A percentile compares a stretch with the other conserved stretches of the same genome.
Conservation (phyloP, 2,113 vertebrate genomes). For the Carassius gibelio region DNA sequence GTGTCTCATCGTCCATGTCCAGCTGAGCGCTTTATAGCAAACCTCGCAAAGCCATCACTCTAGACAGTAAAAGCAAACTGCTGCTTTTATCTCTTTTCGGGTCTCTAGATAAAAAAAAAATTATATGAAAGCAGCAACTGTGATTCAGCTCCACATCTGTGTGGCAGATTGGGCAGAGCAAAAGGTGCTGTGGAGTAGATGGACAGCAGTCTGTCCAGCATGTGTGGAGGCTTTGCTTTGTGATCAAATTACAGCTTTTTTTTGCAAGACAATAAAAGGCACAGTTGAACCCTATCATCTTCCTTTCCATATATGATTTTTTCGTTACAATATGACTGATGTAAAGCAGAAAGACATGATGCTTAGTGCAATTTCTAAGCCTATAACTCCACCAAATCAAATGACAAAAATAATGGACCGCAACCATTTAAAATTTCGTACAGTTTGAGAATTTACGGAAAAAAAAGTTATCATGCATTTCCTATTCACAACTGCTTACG, state of each 20-base stretch:
- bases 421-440: background rate
- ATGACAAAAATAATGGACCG: background rate
- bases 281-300: background rate
- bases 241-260: slow-evolving; percentile 24
- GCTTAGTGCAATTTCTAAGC: slow-evolving; percentile 6
- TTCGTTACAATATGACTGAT: background rate
- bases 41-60: slow-evolving; percentile 61
- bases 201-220: slow-evolving; percentile 41
- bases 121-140: slow-evolving; percentile 53
- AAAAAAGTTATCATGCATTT: background rate
- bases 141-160: slow-evolving; percentile 53
- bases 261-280: slow-evolving; percentile 28
- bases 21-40: slow-evolving; percentile 54
- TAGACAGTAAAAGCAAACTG: slow-evolving; percentile 43
- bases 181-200: slow-evolving; percentile 42
- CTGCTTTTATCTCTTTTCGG: slow-evolving; percentile 44
- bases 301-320: background rate
- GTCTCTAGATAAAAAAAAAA: slow-evolving; percentile 47
- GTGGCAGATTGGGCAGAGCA: slow-evolving; percentile 48
- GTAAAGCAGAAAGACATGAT: background rate
- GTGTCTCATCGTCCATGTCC: slow-evolving; percentile 45
- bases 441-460: background rate
- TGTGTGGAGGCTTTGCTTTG: slow-evolving; percentile 19
- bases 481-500: background rate
- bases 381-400: background rate